A percentile compares a stretch with the other conserved stretches of the same genome.
Conservation (phyloP, 2,888 invertebrate species). For the Cataglyphis rosenhaueri region DNA sequence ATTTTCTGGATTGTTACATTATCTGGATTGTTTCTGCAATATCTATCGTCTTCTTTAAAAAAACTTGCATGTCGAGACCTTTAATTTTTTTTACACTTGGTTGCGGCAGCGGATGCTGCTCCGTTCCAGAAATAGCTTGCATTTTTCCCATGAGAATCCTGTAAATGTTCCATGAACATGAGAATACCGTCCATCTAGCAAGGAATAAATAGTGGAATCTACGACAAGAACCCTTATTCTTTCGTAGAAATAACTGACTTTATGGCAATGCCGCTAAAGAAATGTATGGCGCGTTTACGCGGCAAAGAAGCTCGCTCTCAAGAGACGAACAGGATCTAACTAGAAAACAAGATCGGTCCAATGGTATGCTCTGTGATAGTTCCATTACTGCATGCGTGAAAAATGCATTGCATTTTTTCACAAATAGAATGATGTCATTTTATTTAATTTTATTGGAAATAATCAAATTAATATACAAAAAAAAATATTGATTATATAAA, state of each 20-base stretch:
- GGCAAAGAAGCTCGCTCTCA: slow-evolving; percentile 49
- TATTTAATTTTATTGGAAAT: background rate
- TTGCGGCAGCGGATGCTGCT: slow-evolving; percentile 54
- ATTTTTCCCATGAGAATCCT: slow-evolving; percentile 66
- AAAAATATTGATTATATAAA: slow-evolving; percentile 14
- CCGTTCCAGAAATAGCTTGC: slow-evolving; percentile 68
- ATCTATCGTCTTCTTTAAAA: slow-evolving; percentile 13
- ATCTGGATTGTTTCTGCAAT: slow-evolving; percentile 11
- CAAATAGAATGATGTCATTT: slow-evolving; percentile 20
- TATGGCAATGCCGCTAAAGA: slow-evolving; percentile 53
- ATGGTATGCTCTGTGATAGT: slow-evolving; percentile 35
- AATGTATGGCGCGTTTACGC: slow-evolving; percentile 38
- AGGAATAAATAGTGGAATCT: slow-evolving; percentile 60
- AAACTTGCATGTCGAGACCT: background rate
- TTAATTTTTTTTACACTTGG: slow-evolving; percentile 47
- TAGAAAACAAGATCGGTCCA: slow-evolving; percentile 52
- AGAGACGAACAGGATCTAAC: slow-evolving; percentile 57
- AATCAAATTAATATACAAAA: background rate
- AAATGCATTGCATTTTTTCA: slow-evolving; percentile 43
- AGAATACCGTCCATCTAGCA: slow-evolving; percentile 46
- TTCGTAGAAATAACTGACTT: slow-evolving; percentile 65
- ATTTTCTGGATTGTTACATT: slow-evolving; percentile 10
- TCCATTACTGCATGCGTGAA: slow-evolving; percentile 65
- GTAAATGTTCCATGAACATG: slow-evolving; percentile 76
- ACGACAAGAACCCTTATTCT: slow-evolving; percentile 68